phyloP scores from a whole-genome alignment of 2,888 invertebrate genomes.

The Hoplodrina blanda region DNA sequence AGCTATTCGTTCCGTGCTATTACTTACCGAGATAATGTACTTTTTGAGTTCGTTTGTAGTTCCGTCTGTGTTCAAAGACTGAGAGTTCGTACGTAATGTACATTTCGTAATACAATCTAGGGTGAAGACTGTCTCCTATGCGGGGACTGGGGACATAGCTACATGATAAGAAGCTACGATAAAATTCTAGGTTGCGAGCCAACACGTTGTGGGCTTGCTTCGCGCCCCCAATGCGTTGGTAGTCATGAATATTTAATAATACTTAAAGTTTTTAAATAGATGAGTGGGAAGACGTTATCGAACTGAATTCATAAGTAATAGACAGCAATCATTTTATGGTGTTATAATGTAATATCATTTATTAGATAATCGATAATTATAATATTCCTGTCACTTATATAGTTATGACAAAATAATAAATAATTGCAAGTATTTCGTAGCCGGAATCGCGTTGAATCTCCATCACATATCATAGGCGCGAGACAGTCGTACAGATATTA shows the following conservation, averaged over 20 bases:
- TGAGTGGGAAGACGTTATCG: constrained; percentile 5
- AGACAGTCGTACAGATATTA: constrained; percentile 41
- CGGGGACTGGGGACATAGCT: constrained; percentile 21
- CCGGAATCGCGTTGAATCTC: neutral
- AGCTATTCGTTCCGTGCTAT: constrained; percentile 30
- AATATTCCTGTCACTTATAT: too few relatives aligned
- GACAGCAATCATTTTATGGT: too few relatives aligned
- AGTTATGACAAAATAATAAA: neutral
- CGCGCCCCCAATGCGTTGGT: neutral
- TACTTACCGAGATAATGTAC: constrained; percentile 37
- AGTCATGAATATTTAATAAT: constrained; percentile 10
- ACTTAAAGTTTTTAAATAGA: constrained; percentile 9
- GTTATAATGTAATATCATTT: too few relatives aligned
- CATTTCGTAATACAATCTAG: constrained; percentile 32
- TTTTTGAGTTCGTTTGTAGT: constrained; percentile 33
- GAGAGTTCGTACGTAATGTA: constrained; percentile 22
- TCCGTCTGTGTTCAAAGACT: constrained; percentile 24
- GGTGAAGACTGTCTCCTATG: constrained; percentile 25
- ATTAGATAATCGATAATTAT: too few relatives aligned
- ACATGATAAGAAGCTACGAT: constrained; percentile 43
- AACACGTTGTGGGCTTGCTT: constrained; percentile 23
- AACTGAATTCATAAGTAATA: neutral
- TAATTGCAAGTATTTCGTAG: neutral
- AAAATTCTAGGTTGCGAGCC: constrained; percentile 43
- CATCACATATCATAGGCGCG: constrained; percentile 32